Evolutionary conservation across 2,797 vertebrate genomes (phyloP).

Genomic region (Amniataba percoides): DNA sequence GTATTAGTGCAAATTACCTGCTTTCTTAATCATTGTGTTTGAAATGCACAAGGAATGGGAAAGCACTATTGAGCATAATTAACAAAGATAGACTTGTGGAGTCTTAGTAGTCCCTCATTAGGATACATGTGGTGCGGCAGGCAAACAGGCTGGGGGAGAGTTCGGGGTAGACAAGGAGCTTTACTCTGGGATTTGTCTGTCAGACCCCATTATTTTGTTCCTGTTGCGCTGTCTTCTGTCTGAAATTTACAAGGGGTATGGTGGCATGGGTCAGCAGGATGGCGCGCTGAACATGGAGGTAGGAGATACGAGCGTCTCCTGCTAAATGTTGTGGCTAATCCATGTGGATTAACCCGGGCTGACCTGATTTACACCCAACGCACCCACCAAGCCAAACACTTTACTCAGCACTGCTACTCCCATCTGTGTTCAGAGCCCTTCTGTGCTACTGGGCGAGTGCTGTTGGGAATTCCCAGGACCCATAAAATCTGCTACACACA

Average conservation of each 20-base stretch:
- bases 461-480: slow-evolving; percentile 68
- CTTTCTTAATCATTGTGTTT: background rate
- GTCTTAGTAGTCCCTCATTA: slow-evolving; percentile 34
- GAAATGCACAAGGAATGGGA: background rate
- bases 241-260: slow-evolving; percentile 58
- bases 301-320: slow-evolving; percentile 68
- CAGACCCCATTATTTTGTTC: slow-evolving; percentile 78
- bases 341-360: slow-evolving; percentile 82
- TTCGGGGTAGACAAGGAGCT: slow-evolving; percentile 63
- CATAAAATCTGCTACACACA: background rate
- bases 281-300: slow-evolving; percentile 35
- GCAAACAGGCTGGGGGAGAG: slow-evolving; percentile 45
- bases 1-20: background rate
- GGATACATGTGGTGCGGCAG: slow-evolving; percentile 27
- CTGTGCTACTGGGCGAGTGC: slow-evolving; percentile 68
- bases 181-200: slow-evolving; percentile 81
- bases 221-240: slow-evolving; percentile 64
- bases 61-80: slow-evolving; percentile 30
- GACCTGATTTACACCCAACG: slow-evolving; percentile 81
- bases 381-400: slow-evolving; percentile 72
- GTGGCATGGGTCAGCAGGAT: slow-evolving; percentile 50
- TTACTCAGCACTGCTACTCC: slow-evolving; percentile 62
- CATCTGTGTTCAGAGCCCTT: slow-evolving; percentile 72
- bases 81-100: slow-evolving; percentile 44
- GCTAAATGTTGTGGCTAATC: slow-evolving; percentile 83